A percentile compares a stretch with the other conserved stretches of the same genome.
phyloP scores from a whole-genome alignment of 2,797 vertebrate genomes.

The Crocidura indochinensis region DNA sequence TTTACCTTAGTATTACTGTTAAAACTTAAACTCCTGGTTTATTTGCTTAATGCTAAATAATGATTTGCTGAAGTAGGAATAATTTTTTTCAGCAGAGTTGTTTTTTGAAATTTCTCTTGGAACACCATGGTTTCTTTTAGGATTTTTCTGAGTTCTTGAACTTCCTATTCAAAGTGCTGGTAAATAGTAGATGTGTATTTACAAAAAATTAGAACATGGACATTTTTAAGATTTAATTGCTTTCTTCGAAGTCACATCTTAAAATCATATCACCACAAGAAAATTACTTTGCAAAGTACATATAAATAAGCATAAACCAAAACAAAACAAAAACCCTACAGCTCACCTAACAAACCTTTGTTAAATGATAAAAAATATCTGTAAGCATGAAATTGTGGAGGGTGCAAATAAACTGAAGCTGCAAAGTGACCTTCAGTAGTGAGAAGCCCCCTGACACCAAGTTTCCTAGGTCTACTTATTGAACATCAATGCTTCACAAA shows the following conservation, averaged over 20 bases:
- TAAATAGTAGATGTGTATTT: background rate
- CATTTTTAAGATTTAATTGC: conserved; percentile 55
- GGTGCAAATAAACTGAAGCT: background rate
- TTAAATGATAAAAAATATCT: conserved; percentile 20
- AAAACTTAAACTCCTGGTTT: background rate
- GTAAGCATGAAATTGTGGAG: background rate
- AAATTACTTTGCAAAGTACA: background rate
- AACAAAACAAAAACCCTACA: background rate
- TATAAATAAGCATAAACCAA: conserved; percentile 4
- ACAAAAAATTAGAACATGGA: background rate
- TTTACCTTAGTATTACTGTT: conserved; percentile 28
- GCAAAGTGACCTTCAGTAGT: background rate
- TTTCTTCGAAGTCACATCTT: conserved; percentile 46
- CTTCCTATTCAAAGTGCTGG: conserved; percentile 51
- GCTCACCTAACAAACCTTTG: background rate
- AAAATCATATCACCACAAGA: conserved; percentile 27
- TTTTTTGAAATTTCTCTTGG: conserved; percentile 56
- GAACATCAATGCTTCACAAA: background rate
- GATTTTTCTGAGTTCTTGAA: conserved; percentile 44
- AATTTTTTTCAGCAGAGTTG: conserved; percentile 30
- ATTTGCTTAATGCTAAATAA: conserved; percentile 58
- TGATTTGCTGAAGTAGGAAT: conserved; percentile 55
- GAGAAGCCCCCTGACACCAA: background rate
- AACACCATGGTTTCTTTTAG: conserved; percentile 12
- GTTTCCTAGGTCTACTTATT: background rate